Conservation (phyloP, 2,888 invertebrate genomes). For the Loripinus fragilis region DNA sequence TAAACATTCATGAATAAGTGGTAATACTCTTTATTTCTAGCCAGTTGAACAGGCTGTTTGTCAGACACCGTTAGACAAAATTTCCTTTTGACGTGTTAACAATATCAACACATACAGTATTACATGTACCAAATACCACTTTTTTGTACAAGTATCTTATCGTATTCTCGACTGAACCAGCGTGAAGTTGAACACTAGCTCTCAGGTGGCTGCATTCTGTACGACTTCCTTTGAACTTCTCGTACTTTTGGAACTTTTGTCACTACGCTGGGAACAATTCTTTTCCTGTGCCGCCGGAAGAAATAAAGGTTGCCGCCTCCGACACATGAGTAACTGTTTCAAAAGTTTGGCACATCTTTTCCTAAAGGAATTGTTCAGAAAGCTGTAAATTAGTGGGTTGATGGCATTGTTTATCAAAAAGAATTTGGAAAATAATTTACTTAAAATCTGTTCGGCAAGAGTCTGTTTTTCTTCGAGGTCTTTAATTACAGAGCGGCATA, state of each 20-base stretch:
- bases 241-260: slow-evolving; percentile 46
- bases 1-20: no score
- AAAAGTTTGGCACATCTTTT: slow-evolving; percentile 49
- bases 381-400: slow-evolving; percentile 65
- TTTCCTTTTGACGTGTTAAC: no score
- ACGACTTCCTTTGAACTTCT: slow-evolving; percentile 41
- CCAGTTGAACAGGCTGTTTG: no score
- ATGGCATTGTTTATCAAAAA: slow-evolving; percentile 63
- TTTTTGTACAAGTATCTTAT: no score
- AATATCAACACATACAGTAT: no score
- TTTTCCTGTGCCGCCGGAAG: slow-evolving; percentile 23
- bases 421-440: slow-evolving; percentile 62
- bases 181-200: no score
- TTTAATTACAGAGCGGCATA: slow-evolving; percentile 55
- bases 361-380: slow-evolving; percentile 61
- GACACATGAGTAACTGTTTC: slow-evolving; percentile 46
- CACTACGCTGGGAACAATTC: slow-evolving; percentile 52
- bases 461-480: slow-evolving; percentile 53
- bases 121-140: no score
- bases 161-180: no score
- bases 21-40: no score
- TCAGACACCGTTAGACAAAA: no score
- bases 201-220: background rate
- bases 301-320: slow-evolving; percentile 21
- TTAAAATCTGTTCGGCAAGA: slow-evolving; percentile 56